Percentiles rank a stretch among this genome's conserved stretches.
These are phyloP conservation scores for Acanthosepion lycidas DNA, from an alignment of 2,888 invertebrate species.

Conservation along the genomic window DNA sequence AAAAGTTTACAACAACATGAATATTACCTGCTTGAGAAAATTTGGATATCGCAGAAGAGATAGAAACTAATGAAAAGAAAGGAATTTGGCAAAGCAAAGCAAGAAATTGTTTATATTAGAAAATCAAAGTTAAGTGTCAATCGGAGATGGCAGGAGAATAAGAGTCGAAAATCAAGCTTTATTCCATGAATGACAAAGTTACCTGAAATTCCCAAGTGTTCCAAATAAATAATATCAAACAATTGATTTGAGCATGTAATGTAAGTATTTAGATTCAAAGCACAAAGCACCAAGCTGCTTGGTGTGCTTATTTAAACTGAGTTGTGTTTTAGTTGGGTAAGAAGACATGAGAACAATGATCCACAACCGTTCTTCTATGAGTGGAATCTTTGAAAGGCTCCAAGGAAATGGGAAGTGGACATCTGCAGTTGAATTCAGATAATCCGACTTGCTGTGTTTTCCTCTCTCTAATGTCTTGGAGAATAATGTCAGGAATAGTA, in stretches of 20 bases:
- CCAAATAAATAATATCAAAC: not conserved
- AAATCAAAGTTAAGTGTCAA: no score
- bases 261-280: not conserved
- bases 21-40: no score
- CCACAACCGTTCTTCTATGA: not conserved
- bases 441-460: not conserved
- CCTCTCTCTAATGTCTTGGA: constrained; percentile 15
- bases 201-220: not conserved
- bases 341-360: not conserved
- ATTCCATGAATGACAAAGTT: constrained; percentile 9
- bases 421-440: not conserved
- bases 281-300: not conserved
- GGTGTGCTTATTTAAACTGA: not conserved
- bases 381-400: not conserved
- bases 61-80: no score
- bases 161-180: not conserved
- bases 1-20: no score
- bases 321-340: not conserved
- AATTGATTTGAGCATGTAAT: not conserved
- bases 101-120: no score
- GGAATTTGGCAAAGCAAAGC: no score
- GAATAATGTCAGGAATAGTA: not conserved
- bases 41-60: no score
- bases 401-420: not conserved
- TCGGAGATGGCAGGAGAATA: not conserved